These are phyloP conservation scores for Ochropleura leucogaster DNA, from an alignment of 2,888 invertebrate species.

Conservation along the genomic window DNA sequence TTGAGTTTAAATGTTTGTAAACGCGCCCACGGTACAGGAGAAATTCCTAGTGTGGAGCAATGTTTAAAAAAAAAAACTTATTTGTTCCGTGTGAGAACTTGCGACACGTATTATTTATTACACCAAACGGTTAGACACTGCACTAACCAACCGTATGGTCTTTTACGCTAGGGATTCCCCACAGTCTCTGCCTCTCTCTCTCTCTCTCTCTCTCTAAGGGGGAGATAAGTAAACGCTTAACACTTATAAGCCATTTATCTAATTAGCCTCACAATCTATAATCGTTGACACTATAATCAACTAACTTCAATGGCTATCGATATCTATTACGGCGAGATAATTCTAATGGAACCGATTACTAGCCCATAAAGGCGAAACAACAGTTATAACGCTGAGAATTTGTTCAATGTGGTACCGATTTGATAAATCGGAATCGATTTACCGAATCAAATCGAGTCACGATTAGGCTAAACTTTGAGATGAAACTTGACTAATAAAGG, in stretches of 20 bases:
- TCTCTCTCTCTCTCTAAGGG: too few species aligned
- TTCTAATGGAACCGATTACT: slow-evolving; percentile 50
- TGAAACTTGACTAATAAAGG: slow-evolving; percentile 8
- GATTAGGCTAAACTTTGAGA: slow-evolving; percentile 35
- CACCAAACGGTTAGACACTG: too few species aligned
- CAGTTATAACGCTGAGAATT: slow-evolving; percentile 36
- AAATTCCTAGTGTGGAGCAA: too few species aligned
- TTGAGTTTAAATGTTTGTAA: too few species aligned
- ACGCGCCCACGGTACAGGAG: too few species aligned
- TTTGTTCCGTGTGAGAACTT: too few species aligned
- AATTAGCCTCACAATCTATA: slow-evolving; percentile 47
- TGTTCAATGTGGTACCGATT: slow-evolving; percentile 33
- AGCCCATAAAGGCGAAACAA: slow-evolving; percentile 29
- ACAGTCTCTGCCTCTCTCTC: slow-evolving; percentile 17
- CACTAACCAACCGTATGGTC: too few species aligned
- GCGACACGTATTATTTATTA: too few species aligned
- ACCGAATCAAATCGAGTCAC: slow-evolving; percentile 52
- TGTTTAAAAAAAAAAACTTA: too few species aligned
- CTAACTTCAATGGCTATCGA: slow-evolving; percentile 45
- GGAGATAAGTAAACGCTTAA: slow-evolving; percentile 44
- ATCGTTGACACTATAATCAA: slow-evolving; percentile 46
- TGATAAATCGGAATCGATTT: slow-evolving; percentile 42
- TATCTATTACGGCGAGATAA: slow-evolving; percentile 47
- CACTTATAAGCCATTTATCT: slow-evolving; percentile 55
- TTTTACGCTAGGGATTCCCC: slow-evolving; percentile 9